Evolutionary conservation across 1,140 invertebrate genomes (phyloP).

Genomic region (Drosophila eugracilis): DNA sequence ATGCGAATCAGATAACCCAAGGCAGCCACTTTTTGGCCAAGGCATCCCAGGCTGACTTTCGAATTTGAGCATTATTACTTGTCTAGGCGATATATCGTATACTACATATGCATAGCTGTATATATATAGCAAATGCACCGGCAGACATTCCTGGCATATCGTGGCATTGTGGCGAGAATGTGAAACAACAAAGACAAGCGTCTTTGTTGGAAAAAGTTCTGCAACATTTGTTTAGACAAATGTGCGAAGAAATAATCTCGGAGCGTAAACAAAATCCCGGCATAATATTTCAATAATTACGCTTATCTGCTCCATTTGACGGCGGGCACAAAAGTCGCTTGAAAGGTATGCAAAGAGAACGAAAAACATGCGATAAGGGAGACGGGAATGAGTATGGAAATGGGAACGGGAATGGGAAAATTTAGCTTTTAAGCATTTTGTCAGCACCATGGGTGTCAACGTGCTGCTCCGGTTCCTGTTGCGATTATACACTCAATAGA

Average conservation of each 20-base stretch:
- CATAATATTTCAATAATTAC: slow-evolving; percentile 36
- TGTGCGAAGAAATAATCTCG: slow-evolving; percentile 40
- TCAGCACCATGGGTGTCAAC: slow-evolving; percentile 28
- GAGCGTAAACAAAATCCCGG: slow-evolving; percentile 32
- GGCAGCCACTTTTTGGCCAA: slow-evolving; percentile 16
- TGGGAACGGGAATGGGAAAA: slow-evolving; percentile 34
- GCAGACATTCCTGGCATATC: slow-evolving; percentile 29
- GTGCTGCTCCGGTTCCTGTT: slow-evolving; percentile 56
- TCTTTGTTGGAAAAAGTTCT: slow-evolving; percentile 3
- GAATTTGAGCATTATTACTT: slow-evolving; percentile 13
- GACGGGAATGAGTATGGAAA: slow-evolving; percentile 22
- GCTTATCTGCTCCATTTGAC: slow-evolving; percentile 54
- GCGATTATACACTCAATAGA: slow-evolving; percentile 50
- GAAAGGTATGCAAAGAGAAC: slow-evolving; percentile 59
- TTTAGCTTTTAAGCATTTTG: slow-evolving; percentile 40
- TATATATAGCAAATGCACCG: slow-evolving; percentile 4
- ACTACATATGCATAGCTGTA: no score
- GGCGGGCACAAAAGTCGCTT: slow-evolving; percentile 63
- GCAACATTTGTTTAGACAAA: slow-evolving; percentile 32
- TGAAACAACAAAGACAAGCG: slow-evolving; percentile 7
- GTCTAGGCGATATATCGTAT: slow-evolving; percentile 2
- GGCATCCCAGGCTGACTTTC: slow-evolving; percentile 33
- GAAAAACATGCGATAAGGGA: slow-evolving; percentile 54
- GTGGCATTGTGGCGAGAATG: no score
- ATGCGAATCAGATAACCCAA: slow-evolving; percentile 40